Conservation (phyloP, 2,797 vertebrate species). For the Dicrostonyx torquatus region DNA sequence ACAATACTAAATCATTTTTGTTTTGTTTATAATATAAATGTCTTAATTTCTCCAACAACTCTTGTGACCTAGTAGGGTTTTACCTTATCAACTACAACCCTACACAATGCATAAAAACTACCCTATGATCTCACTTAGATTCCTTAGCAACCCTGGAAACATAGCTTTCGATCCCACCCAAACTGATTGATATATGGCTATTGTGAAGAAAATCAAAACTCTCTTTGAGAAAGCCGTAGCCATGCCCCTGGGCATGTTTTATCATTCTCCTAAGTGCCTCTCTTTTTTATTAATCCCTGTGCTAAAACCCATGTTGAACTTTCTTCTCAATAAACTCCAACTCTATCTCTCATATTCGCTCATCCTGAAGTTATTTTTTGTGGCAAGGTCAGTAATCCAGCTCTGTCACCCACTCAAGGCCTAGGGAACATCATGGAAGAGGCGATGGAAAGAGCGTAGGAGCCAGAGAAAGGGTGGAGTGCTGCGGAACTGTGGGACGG, state of each 20-base stretch:
- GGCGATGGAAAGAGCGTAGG: not conserved
- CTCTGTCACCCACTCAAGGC: not conserved
- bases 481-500: too few relatives aligned
- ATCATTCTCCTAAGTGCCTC: not conserved
- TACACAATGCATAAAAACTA: not conserved
- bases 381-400: not conserved
- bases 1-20: not conserved
- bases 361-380: not conserved
- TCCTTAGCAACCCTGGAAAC: not conserved
- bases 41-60: not conserved
- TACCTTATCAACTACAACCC: not conserved
- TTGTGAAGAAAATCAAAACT: not conserved
- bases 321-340: not conserved
- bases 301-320: not conserved
- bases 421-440: not conserved
- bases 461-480: not conserved
- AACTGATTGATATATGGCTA: not conserved
- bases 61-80: not conserved
- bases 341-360: not conserved
- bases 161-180: not conserved
- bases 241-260: not conserved
- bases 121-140: not conserved
- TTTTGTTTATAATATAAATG: not conserved
- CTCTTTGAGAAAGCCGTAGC: not conserved
- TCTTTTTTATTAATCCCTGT: not conserved